Evolutionary conservation across 2,113 vertebrate genomes (phyloP).

Genomic region (Cepphus grylle): DNA sequence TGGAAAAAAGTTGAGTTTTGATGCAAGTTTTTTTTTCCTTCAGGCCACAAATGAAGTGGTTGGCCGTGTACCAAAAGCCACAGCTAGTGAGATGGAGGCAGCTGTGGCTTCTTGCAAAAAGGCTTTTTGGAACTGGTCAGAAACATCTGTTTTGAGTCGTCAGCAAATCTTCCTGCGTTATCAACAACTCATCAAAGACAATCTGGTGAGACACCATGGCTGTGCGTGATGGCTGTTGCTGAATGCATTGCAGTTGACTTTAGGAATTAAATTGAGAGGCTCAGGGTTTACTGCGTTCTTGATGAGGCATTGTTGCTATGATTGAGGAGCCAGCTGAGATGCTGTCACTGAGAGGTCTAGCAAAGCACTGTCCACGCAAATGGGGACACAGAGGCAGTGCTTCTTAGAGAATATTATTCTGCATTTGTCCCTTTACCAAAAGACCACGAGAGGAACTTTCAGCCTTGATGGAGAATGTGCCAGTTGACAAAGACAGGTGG

Average conservation of each 20-base stretch:
- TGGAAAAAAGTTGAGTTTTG: not conserved
- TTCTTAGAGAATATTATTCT: not conserved
- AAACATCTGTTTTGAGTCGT: constrained; percentile 88
- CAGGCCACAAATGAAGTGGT: constrained; percentile 95
- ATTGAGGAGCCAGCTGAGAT: not conserved
- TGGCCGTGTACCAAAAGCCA: constrained; percentile 87
- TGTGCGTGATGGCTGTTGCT: not conserved
- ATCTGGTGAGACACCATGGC: constrained; percentile 82
- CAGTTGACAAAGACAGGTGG: not conserved
- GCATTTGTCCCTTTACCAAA: not conserved
- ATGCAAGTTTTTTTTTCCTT: not conserved
- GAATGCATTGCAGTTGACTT: not conserved
- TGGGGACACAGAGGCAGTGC: not conserved
- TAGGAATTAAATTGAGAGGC: not conserved
- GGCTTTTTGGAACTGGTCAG: constrained; percentile 86
- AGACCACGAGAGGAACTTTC: not conserved
- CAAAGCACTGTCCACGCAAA: not conserved
- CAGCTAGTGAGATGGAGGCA: constrained; percentile 89
- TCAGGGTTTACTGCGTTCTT: not conserved
- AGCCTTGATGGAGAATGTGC: not conserved
- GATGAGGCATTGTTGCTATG: not conserved
- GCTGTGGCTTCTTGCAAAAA: constrained; percentile 88
- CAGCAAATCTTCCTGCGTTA: constrained; percentile 95
- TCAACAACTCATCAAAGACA: constrained; percentile 97
- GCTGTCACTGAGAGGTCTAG: not conserved